Conservation (phyloP, 2,888 invertebrate genomes). For the Cephonodes hylas region DNA sequence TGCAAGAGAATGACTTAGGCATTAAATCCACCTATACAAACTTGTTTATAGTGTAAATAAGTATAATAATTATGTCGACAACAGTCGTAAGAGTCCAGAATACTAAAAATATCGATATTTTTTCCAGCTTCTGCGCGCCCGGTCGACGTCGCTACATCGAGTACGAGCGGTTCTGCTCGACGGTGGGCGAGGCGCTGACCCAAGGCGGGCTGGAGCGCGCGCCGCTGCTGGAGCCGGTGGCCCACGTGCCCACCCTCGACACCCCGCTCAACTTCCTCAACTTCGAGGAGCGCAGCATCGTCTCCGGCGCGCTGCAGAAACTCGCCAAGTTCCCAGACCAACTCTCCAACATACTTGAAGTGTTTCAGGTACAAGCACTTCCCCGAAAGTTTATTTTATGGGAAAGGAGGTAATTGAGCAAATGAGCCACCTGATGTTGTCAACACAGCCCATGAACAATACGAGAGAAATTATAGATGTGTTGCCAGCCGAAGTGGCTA, state of each 20-base stretch:
- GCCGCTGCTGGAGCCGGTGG: slow-evolving; percentile 84
- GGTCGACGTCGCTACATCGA: slow-evolving; percentile 81
- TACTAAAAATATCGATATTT: not conserved
- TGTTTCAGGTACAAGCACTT: slow-evolving; percentile 80
- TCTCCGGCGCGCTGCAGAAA: slow-evolving; percentile 85
- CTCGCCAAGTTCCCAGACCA: slow-evolving; percentile 84
- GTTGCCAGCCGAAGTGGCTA: no score
- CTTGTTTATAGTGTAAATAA: no score
- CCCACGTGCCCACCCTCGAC: slow-evolving; percentile 85
- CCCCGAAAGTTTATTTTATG: no score
- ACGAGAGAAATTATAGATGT: no score
- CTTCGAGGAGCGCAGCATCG: slow-evolving; percentile 85
- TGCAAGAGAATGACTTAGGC: no score
- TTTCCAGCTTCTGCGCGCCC: slow-evolving; percentile 82
- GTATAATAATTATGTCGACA: no score
- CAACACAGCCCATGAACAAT: no score
- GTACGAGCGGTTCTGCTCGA: slow-evolving; percentile 85
- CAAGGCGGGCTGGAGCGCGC: slow-evolving; percentile 84
- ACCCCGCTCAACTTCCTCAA: slow-evolving; percentile 84
- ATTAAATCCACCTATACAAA: no score
- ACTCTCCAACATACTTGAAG: slow-evolving; percentile 84
- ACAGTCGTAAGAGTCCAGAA: no score
- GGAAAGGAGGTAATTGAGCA: no score
- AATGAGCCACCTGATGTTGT: no score
- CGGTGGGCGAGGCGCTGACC: slow-evolving; percentile 86